A percentile compares a stretch with the other conserved stretches of the same genome.
These are phyloP conservation scores for Amphiura filiformis DNA, from an alignment of 35 echinoderm and acorn worm species.

Conservation along the genomic window DNA sequence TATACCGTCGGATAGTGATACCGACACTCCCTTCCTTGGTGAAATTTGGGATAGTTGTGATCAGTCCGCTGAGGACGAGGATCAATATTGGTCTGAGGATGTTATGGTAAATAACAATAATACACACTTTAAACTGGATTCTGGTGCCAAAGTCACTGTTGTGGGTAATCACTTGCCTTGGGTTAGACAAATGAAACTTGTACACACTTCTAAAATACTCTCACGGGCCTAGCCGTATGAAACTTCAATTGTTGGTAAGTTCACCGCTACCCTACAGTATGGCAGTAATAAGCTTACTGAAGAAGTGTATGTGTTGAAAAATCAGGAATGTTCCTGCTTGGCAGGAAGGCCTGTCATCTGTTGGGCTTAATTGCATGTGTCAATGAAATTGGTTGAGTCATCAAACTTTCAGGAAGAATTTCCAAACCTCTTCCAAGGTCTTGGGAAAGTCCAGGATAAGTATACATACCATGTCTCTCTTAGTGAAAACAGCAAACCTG, in stretches of 20 bases:
- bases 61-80: neutral
- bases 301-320: constrained; percentile 44
- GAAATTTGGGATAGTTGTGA: neutral
- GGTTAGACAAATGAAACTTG: neutral
- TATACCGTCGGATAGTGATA: neutral
- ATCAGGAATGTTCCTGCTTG: constrained; percentile 35
- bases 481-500: constrained; percentile 18
- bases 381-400: constrained; percentile 1
- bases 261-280: neutral
- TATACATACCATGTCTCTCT: constrained; percentile 29
- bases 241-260: neutral
- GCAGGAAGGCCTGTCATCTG: constrained; percentile 22
- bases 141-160: constrained; percentile 23
- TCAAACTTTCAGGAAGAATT: constrained; percentile 10
- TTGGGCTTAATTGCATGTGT: constrained; percentile 32
- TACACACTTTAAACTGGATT: constrained; percentile 21
- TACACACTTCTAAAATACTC: neutral
- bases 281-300: neutral
- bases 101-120: constrained; percentile 13
- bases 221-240: neutral
- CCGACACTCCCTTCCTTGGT: constrained; percentile 9
- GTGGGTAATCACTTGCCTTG: constrained; percentile 15
- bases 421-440: constrained; percentile 32
- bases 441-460: constrained; percentile 39
- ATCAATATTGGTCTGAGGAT: constrained; percentile 11